Conservation (phyloP, 2,797 vertebrate species). For the Synanceia verrucosa region DNA sequence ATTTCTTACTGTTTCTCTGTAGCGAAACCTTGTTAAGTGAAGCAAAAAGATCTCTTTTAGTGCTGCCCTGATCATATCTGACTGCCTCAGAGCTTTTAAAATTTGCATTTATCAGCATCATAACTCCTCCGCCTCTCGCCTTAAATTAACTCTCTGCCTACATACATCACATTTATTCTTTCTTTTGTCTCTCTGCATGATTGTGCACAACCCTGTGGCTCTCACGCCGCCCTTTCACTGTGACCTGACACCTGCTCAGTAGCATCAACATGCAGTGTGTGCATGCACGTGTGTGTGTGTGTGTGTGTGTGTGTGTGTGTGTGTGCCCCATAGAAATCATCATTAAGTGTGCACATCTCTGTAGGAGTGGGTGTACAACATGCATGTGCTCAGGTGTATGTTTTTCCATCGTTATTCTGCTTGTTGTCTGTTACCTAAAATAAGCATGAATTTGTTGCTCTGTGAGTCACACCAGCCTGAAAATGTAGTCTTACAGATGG, state of each 20-base stretch:
- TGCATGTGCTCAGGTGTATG: constrained; percentile 72
- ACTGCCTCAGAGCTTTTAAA: constrained; percentile 38
- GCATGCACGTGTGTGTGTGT: constrained; percentile 8
- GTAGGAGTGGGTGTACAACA: constrained; percentile 46
- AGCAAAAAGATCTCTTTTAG: background rate
- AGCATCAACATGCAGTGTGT: constrained; percentile 55
- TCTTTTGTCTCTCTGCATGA: constrained; percentile 58
- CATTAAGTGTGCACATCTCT: constrained; percentile 29
- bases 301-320: background rate
- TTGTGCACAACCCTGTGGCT: constrained; percentile 38
- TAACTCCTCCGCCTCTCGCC: constrained; percentile 67
- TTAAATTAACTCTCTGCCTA: constrained; percentile 64
- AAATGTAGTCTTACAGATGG: constrained; percentile 48
- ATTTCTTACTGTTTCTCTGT: background rate
- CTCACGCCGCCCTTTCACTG: constrained; percentile 64
- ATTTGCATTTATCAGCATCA: constrained; percentile 39
- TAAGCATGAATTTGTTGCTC: constrained; percentile 32
- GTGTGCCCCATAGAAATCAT: constrained; percentile 33
- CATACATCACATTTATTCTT: constrained; percentile 20
- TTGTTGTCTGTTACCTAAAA: constrained; percentile 25
- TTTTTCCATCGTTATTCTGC: constrained; percentile 38
- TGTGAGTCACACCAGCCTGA: constrained; percentile 46
- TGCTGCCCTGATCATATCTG: constrained; percentile 20
- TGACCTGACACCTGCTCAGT: constrained; percentile 70
- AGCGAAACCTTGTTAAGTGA: constrained; percentile 6